Evolutionary conservation across 2,797 vertebrate species (phyloP), one percentile per base, ranked within the genome.

Genomic region (Monodelphis domestica): DNA sequence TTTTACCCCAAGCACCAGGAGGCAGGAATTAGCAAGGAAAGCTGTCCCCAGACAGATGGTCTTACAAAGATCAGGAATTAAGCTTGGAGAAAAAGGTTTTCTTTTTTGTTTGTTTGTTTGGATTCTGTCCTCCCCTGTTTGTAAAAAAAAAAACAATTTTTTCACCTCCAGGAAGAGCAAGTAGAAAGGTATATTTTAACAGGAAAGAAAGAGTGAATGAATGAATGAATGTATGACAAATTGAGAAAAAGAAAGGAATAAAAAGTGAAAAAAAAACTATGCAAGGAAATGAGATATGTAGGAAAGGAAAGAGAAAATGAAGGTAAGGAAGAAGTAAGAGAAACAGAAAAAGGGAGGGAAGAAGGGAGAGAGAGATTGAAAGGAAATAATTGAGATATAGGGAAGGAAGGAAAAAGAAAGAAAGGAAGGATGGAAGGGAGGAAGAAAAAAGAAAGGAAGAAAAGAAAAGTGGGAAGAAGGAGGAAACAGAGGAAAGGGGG

Each of bases 271-370:
- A 53, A 11, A 38, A 30, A 84, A 26, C 24, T 50, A 26, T 84
- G 17, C 38, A 84, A 50, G 38, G 21, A 45, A 84, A 9, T 38
- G 28, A 53, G 53, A 50, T 17, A 78, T 45, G n/a, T 14, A 45
- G n/a, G n/a, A 78, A 78, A n/a, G n/a, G n/a, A 78, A 7, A n/a
- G 17, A 38, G 17, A 21, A n/a, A n/a, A n/a, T n/a, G 15, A 17
- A 17, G 38, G 7, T 38, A 9, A 5, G 63, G 9, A n/a, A n/a
- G 59, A 63, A 59, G 57, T 55, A 12, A n/a, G 14, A 12, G 30
- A 15, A 33, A 0, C 0, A n/a, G n/a, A 78, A n/a, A n/a, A 24
- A 21, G 17, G 63, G 12, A 45, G 15, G 6, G n/a, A n/a, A 5
- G 15, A 78, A 78, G 7, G 21, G 15, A 45, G n/a, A 1, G 3